Percentiles rank a stretch among this genome's conserved stretches.
Evolutionary conservation across 1,140 invertebrate species (phyloP).

Genomic region (Goniozus legneri): DNA sequence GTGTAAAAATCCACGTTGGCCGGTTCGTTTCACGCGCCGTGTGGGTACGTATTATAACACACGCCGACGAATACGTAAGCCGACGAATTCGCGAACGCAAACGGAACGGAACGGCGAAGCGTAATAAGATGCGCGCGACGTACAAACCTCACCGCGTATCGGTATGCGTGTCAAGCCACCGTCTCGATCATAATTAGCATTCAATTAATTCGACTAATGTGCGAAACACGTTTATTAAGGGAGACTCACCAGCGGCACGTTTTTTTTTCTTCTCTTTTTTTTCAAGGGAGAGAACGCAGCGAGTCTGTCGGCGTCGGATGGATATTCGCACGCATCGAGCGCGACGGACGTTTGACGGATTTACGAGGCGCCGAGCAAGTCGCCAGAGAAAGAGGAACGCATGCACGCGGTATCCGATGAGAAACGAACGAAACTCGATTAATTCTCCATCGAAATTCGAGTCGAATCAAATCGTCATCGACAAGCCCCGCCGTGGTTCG

Average conservation of each 20-base stretch:
- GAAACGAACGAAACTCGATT: conserved; percentile 24
- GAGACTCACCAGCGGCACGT: too few species aligned
- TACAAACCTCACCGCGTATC: conserved; percentile 20
- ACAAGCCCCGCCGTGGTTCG: too few species aligned
- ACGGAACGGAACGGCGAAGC: conserved; percentile 10
- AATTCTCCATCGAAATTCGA: too few species aligned
- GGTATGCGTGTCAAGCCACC: conserved; percentile 27
- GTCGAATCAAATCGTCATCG: too few species aligned
- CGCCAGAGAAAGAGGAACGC: too few species aligned
- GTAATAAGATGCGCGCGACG: conserved; percentile 30
- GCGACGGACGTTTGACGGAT: conserved; percentile 31
- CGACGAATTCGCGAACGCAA: conserved; percentile 8
- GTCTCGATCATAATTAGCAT: conserved; percentile 40
- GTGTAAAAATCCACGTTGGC: conserved; percentile 24
- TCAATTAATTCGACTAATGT: conserved; percentile 44
- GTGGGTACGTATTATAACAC: conserved; percentile 8
- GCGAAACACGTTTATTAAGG: conserved; percentile 38
- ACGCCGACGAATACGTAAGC: too few species aligned
- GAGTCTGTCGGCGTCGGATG: too few species aligned
- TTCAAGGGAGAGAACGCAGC: too few species aligned
- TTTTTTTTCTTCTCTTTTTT: too few species aligned
- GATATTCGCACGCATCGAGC: too few species aligned
- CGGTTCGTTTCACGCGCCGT: neutral
- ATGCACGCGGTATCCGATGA: too few species aligned
- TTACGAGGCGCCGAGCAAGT: conserved; percentile 30